Evolutionary conservation across 2,797 vertebrate species (phyloP).

Genomic region (Erithacus rubecula): DNA sequence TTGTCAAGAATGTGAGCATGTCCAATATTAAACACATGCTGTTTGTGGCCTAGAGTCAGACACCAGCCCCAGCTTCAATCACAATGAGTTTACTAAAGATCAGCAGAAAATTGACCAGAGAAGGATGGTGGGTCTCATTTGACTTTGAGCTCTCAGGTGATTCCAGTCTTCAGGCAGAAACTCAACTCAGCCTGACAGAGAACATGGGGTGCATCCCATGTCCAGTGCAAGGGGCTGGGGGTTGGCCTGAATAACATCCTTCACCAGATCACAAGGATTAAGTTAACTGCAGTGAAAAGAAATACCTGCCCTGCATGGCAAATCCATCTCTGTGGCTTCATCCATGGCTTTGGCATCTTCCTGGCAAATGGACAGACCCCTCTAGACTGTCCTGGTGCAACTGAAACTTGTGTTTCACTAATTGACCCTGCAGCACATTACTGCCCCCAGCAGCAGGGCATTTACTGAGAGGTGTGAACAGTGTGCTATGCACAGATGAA

Average conservation of each 20-base stretch:
- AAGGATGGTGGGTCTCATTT: neutral
- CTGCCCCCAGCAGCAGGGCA: neutral
- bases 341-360: neutral
- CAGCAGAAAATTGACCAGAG: neutral
- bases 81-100: neutral
- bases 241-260: neutral
- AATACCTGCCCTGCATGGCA: neutral
- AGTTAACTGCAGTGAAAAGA: neutral
- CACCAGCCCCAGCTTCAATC: neutral
- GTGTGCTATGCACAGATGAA: neutral
- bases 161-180: neutral
- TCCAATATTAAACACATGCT: neutral
- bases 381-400: neutral
- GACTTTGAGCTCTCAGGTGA: neutral
- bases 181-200: neutral
- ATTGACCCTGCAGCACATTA: neutral
- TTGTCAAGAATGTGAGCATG: neutral
- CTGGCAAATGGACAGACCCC: neutral
- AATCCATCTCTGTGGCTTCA: constrained; percentile 6
- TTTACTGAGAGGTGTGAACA: neutral
- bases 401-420: neutral
- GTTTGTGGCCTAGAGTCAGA: neutral
- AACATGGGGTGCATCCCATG: rapidly evolving
- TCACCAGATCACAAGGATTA: neutral
- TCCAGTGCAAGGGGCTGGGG: neutral